A percentile compares a stretch with the other conserved stretches of the same genome.
Conservation (phyloP, 2,888 invertebrate genomes). For the Callyntrura sp. region DNA sequence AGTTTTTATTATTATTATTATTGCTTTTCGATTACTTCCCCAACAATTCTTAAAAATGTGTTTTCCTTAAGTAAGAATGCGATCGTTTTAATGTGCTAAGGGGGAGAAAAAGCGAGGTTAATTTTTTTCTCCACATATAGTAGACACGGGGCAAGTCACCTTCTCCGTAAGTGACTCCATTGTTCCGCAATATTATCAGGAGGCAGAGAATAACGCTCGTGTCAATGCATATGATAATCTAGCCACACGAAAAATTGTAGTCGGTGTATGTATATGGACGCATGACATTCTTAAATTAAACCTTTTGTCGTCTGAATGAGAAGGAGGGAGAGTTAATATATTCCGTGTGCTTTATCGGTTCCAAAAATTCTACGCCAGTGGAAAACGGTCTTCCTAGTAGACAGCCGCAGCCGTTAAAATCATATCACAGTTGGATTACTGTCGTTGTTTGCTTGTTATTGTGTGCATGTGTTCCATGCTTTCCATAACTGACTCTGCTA, state of each 20-base stretch:
- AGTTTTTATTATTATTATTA: constrained; percentile 45
- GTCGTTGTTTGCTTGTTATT: constrained; percentile 23
- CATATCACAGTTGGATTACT: constrained; percentile 38
- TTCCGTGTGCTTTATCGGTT: constrained; percentile 9
- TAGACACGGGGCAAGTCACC: not conserved
- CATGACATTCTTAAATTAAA: constrained; percentile 39
- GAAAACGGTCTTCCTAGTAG: not conserved
- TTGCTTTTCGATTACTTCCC: constrained; percentile 52
- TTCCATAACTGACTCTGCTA: constrained; percentile 21
- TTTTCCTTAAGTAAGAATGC: not conserved
- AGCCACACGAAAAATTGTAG: constrained; percentile 34
- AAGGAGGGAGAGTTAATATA: constrained; percentile 11
- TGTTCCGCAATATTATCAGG: not conserved
- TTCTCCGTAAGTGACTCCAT: not conserved
- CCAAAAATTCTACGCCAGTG: not conserved
- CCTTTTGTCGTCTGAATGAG: not conserved
- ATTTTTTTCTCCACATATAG: not conserved
- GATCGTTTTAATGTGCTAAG: not conserved
- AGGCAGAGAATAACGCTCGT: constrained; percentile 48
- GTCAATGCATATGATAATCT: constrained; percentile 76
- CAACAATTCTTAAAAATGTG: constrained; percentile 36
- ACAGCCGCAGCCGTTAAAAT: constrained; percentile 21
- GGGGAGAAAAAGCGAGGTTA: not conserved
- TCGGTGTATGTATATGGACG: constrained; percentile 30
- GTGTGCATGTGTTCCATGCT: constrained; percentile 4